Evolutionary conservation across 2,113 vertebrate genomes (phyloP), one percentile per base, ranked within the genome.

Genomic region (Petaurus breviceps): DNA sequence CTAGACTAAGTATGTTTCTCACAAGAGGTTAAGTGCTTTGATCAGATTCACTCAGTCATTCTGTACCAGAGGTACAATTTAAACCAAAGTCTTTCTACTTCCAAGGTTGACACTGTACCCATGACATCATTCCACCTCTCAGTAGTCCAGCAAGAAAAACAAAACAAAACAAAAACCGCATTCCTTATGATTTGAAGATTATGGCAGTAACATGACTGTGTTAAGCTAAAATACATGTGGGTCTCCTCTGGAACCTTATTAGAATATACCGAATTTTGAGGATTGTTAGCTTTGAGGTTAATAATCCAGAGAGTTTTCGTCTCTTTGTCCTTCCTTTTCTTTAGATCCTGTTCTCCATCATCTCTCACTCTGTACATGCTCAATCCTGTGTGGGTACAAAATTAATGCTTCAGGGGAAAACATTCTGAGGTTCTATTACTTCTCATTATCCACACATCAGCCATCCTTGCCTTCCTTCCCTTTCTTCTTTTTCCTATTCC

Each of bases 281-380:
- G 89, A 77, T 8, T 3, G 25, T 24, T 0, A 8, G 43, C 68
- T 25, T 7, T 0, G 23, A 51, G 46, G 24, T 8, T 26, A n/a
- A 12, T 12, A 25, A 19, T 8, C 0, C 2, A 0, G 16, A 31
- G 52, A 2, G 54, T 9, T 26, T 28, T 3, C 2, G 7, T 28
- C 51, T 8, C 3, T 46, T 22, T 2, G 24, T 12, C 51, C 51
- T 26, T 3, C 2, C 3, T n/a, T 77, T n/a, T 77, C 37, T 16
- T 6, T 0, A 0, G 23, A 6, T 0, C 22, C 37, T 12, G 6
- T 24, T 68, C 50, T 3, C 5, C 3, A 19, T 19, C 19, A 7
- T 61, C 22, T 37, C 43, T 0, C 4, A 23, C 3, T 51, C 26
- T 10, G 16, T 28, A 43, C 19, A 0, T 43, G 2, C 11, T 54